Conservation (phyloP, 1,140 invertebrate species). For the Euwallacea similis region DNA sequence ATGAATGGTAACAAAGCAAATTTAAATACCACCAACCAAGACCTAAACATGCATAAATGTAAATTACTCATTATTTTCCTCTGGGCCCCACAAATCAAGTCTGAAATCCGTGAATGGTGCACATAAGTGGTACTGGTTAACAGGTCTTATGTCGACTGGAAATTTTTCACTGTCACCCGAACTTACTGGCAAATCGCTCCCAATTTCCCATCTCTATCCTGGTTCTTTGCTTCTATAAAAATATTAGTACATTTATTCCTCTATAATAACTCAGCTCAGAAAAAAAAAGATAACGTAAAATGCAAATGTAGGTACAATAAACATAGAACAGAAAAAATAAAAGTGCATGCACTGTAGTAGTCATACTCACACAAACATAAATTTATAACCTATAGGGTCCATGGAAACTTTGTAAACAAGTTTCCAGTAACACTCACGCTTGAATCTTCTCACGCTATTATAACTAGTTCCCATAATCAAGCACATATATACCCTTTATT, state of each 20-base stretch:
- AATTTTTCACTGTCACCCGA: constrained; percentile 17
- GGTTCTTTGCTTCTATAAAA: constrained; percentile 39
- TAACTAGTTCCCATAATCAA: too few relatives aligned
- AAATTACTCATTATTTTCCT: constrained; percentile 51
- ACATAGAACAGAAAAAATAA: neutral
- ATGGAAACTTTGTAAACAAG: constrained; percentile 43
- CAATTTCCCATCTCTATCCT: constrained; percentile 19
- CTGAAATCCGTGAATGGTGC: constrained; percentile 56
- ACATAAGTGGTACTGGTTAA: constrained; percentile 28
- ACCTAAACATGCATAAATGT: neutral
- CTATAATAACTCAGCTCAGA: too few relatives aligned
- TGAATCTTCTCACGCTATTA: constrained; percentile 36
- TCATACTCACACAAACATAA: constrained; percentile 44
- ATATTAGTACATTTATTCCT: neutral
- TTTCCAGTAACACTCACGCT: constrained; percentile 40
- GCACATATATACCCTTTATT: too few relatives aligned
- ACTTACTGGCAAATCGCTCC: constrained; percentile 28
- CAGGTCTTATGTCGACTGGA: constrained; percentile 16
- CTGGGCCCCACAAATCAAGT: constrained; percentile 59
- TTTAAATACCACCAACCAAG: too few relatives aligned
- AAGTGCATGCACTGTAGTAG: constrained; percentile 6
- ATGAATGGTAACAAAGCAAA: too few relatives aligned
- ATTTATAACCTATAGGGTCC: constrained; percentile 39
- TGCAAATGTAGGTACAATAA: too few relatives aligned
- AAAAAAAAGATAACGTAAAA: too few relatives aligned